These are phyloP conservation scores for Chiridota heheva DNA, from an alignment of 35 echinoderm and acorn worm genomes.

Conservation along the genomic window DNA sequence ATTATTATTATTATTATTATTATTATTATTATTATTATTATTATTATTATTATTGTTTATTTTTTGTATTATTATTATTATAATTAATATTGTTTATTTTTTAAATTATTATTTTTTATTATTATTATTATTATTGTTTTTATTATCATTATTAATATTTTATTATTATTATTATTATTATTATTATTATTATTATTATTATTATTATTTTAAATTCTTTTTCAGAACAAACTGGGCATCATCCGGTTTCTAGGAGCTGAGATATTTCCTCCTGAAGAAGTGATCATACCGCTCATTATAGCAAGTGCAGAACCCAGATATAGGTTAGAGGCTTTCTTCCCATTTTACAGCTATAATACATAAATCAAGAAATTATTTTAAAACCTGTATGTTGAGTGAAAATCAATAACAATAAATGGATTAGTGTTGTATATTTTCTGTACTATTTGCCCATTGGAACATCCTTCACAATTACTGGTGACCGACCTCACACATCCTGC, in stretches of 20 bases:
- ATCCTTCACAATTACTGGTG: no score
- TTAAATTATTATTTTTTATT: no score
- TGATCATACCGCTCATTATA: constrained; percentile 82
- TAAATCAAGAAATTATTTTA: no score
- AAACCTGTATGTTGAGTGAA: no score
- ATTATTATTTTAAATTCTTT: constrained; percentile 6
- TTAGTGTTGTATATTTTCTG: no score
- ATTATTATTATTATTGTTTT: no score
- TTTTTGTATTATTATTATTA: not conserved
- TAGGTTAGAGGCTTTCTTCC: constrained; percentile 34
- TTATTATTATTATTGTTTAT: not conserved
- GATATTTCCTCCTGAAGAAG: constrained; percentile 60
- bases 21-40: not conserved
- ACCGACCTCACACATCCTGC: no score
- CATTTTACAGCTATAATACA: not conserved
- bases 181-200: not conserved
- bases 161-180: not conserved
- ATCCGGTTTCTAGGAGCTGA: constrained; percentile 86
- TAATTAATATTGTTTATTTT: no score
- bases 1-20: not conserved
- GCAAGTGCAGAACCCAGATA: constrained; percentile 92
- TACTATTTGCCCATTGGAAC: no score
- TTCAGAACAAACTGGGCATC: constrained; percentile 93
- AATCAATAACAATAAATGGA: no score
- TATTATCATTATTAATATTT: no score